Evolutionary conservation across 2,888 invertebrate genomes (phyloP).

Genomic region (Pseudoips prasinana): DNA sequence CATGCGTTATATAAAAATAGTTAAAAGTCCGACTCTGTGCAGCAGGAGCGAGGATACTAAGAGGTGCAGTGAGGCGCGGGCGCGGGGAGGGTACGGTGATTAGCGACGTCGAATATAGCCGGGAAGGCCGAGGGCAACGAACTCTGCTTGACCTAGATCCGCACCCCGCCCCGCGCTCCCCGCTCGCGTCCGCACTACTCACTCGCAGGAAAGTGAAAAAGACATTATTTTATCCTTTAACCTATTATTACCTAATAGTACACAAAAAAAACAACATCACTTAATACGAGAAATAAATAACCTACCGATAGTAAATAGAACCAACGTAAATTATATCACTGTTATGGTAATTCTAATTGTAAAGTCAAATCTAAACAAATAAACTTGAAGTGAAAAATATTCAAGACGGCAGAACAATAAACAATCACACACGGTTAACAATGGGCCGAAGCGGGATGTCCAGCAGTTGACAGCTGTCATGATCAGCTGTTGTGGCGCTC

Average conservation of each 20-base stretch:
- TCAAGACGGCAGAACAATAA: slow-evolving; percentile 5
- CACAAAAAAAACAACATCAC: slow-evolving; percentile 12
- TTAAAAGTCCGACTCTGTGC: slow-evolving; percentile 51
- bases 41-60: slow-evolving; percentile 34
- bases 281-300: slow-evolving; percentile 5
- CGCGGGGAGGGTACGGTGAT: slow-evolving; percentile 50
- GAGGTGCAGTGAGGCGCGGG: slow-evolving; percentile 25
- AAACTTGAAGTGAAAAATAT: slow-evolving; percentile 25
- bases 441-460: slow-evolving; percentile 14
- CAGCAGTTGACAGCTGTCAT: slow-evolving; percentile 36
- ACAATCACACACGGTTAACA: slow-evolving; percentile 27
- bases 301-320: no score
- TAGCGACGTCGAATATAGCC: slow-evolving; percentile 78
- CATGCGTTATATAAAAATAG: no score
- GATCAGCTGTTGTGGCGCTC: slow-evolving; percentile 57
- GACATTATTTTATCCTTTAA: slow-evolving; percentile 47
- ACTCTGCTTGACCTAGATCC: slow-evolving; percentile 79
- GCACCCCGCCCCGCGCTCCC: slow-evolving; percentile 40
- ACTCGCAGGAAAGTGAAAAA: slow-evolving; percentile 74
- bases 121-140: slow-evolving; percentile 82
- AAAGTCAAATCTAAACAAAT: slow-evolving; percentile 17
- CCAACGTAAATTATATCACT: slow-evolving; percentile 13
- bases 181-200: slow-evolving; percentile 30
- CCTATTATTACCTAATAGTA: slow-evolving; percentile 16
- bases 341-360: slow-evolving; percentile 20